Evolutionary conservation across 2,797 vertebrate genomes (phyloP), one percentile per base, ranked within the genome.

Genomic region (Poeciliopsis infans): DNA sequence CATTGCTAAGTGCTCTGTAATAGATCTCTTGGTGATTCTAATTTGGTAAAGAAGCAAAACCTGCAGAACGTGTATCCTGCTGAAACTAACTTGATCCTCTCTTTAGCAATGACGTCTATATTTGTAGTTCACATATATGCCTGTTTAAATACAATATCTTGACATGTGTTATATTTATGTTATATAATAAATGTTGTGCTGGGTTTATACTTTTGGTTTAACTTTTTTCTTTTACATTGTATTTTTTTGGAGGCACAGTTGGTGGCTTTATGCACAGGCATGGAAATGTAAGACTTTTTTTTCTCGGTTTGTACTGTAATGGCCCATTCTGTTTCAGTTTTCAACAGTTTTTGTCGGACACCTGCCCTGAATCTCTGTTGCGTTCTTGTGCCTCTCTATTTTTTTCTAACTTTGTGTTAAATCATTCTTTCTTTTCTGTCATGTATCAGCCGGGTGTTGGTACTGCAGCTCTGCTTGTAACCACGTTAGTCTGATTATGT

Each of bases 111-210:
- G 91, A 94, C 90, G 88, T 96, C 95, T 96, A 94, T 96, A 95
- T 95, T 95, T 96, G 96, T 96, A 96, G 95, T 95, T 96, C 95
- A 96, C 95, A 95, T 96, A 96, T 96, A 96, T 96, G 96, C 95
- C 95, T 96, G 96, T 96, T 96, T 92, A 87, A 96, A 95, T 93
- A 95, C 93, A 94, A 95, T 96, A 96, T 96, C 94, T 96, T 95
- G 94, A 95, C 94, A 93, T 90, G 94, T 94, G 94, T 94, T 95
- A 95, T 95, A 93, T 96, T 96, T 96, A 96, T 97, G 97, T 99
- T 97, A 96, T 97, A 96, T 97, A 96, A 96, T 97, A 95, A 97
- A 96, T 97, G 96, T 97, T 83, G 97, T 98, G 96, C 96, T 96
- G 95, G 91, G 93, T 94, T 96, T 95, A 90, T 95, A 94, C 89